Evolutionary conservation across 2,797 vertebrate species (phyloP), one percentile per base, ranked within the genome.

Genomic region (Leptatherina wallacei): DNA sequence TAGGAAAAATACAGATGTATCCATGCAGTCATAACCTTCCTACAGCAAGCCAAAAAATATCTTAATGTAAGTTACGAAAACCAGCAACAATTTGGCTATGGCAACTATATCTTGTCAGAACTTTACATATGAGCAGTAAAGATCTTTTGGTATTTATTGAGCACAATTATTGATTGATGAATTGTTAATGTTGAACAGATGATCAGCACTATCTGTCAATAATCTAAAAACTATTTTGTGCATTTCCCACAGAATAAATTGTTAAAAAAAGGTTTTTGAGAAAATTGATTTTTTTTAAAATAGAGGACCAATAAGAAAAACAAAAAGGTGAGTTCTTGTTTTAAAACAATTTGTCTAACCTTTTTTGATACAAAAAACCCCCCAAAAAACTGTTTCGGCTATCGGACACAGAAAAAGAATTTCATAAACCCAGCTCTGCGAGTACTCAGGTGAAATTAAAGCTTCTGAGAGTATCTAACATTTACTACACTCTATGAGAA

Each of bases 391-490:
- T 35, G 16, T 29, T 52, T 58, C 7, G 47, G 30, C 20, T 69
- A 58, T 62, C 36, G 76, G 49, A 44, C 49, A 63, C 44, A 18
- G 18, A 6, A 49, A 16, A 12, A 55, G 7, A 62, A 7, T 60
- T 55, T 58, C 12, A 20, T 12, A 10, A 38, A 18, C 4, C 36
- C 18, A 29, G 13, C 2, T 4, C 20, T 22, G 20, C 29, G 5
- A 71, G 57, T 59, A 61, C 29, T 64, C 58, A 32, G 49, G 32
- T 77, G 71, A 83, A 85, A 83, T 65, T 10, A 58, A 81, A 84
- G 42, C 79, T 75, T 61, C 54, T 27, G 27, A 52, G 51, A 77
- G 79, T 84, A 78, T 84, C 73, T 82, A 38, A 73, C 81, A 76
- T 78, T 20, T 55, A 65, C 66, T 64, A 6, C 58, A 55, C 54